phyloP scores from a whole-genome alignment of 2,888 invertebrate genomes.

The Nephrotoma guestfalica region DNA sequence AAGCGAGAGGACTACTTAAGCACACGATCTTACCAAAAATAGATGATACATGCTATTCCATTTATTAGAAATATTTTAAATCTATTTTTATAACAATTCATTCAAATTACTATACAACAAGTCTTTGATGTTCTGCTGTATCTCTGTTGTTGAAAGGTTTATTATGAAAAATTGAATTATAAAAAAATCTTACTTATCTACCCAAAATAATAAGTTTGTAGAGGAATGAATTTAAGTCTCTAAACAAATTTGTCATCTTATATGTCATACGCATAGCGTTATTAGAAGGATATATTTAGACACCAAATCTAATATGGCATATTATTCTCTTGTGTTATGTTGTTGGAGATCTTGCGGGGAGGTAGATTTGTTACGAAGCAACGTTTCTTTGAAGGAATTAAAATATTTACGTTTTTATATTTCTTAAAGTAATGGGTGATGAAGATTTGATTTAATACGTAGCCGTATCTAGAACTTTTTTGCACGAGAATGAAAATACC shows the following conservation, averaged over 20 bases:
- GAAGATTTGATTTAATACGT: neutral
- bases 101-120: neutral
- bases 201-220: neutral
- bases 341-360: neutral
- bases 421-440: neutral
- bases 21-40: neutral
- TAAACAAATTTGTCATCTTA: neutral
- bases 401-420: neutral
- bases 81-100: neutral
- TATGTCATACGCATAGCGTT: neutral
- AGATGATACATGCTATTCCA: neutral
- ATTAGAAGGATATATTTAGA: neutral
- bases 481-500: no score
- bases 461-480: no score
- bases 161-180: neutral
- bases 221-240: neutral
- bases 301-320: neutral
- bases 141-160: neutral
- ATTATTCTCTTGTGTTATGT: neutral
- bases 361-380: neutral
- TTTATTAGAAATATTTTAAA: neutral
- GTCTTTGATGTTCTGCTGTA: neutral
- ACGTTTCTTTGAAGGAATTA: neutral
- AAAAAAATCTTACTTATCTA: neutral
- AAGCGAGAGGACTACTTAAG: neutral